phyloP scores from a whole-genome alignment of 2,797 vertebrate species.

The Setipinna tenuifilis region DNA sequence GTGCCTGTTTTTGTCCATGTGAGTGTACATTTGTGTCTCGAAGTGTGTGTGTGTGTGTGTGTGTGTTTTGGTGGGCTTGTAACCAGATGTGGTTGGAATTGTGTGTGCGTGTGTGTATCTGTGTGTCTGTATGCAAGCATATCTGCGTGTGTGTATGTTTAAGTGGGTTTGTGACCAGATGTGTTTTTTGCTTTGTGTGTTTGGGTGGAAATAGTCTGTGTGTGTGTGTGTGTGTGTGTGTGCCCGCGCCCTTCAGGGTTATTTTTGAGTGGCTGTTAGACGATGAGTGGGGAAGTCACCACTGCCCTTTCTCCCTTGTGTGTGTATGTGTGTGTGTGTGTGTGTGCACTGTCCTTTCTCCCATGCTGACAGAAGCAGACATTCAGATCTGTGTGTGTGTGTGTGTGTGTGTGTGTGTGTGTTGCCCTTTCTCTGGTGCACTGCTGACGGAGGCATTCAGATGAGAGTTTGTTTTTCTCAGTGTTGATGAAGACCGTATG shows the following conservation, averaged over 20 bases:
- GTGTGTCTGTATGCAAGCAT: too few relatives aligned
- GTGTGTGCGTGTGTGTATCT: too few relatives aligned
- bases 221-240: neutral
- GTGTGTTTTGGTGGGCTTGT: neutral
- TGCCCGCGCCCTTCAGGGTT: neutral
- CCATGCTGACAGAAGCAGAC: too few relatives aligned
- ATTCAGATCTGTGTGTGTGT: too few relatives aligned
- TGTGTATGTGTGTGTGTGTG: too few relatives aligned
- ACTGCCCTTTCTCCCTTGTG: neutral
- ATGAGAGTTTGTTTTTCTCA: neutral
- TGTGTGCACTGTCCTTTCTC: too few relatives aligned
- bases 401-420: too few relatives aligned
- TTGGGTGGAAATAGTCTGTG: too few relatives aligned
- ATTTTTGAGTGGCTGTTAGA: neutral
- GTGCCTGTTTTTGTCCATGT: too few relatives aligned
- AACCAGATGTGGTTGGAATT: neutral
- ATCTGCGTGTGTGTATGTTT: neutral
- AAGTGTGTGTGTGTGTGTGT: too few relatives aligned
- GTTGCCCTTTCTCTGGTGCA: neutral
- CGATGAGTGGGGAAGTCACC: neutral
- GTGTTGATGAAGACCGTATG: neutral
- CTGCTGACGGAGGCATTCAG: neutral
- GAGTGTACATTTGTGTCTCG: too few relatives aligned
- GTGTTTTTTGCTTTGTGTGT: too few relatives aligned
- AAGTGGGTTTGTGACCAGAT: neutral